Evolutionary conservation across 37 sponge, comb jelly and placozoan species (phyloP).

Genomic region (Eunapius fragilis): DNA sequence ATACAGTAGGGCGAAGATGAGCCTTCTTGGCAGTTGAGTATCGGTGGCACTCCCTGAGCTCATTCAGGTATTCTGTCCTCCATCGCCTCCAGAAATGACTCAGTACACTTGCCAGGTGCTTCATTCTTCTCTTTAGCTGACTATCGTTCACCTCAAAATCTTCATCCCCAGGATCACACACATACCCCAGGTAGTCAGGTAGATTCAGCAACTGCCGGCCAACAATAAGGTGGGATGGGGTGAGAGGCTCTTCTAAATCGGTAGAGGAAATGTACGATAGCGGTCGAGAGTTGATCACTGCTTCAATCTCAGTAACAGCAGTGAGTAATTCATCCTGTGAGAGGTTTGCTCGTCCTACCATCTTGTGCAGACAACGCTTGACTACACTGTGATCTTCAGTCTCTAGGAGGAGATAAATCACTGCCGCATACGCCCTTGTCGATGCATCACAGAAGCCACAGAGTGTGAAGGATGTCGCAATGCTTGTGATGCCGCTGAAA

Average conservation of each 20-base stretch:
- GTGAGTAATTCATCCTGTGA: slow-evolving; percentile 1
- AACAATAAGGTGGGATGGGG: neutral
- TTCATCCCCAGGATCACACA: slow-evolving; percentile 8
- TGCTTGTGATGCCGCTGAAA: neutral
- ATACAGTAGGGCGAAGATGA: neutral
- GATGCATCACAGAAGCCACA: slow-evolving; percentile 46
- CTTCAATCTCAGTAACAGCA: neutral
- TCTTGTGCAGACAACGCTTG: slow-evolving; percentile 27
- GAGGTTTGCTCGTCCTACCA: slow-evolving; percentile 11
- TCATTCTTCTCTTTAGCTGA: slow-evolving; percentile 1
- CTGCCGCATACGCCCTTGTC: slow-evolving; percentile 17
- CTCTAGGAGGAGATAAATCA: slow-evolving; percentile 4
- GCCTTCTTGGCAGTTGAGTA: neutral
- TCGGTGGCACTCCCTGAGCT: too few relatives aligned
- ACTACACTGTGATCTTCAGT: neutral
- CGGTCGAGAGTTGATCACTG: slow-evolving; percentile 6
- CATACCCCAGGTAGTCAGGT: slow-evolving; percentile 4
- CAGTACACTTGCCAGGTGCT: neutral
- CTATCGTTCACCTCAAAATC: neutral
- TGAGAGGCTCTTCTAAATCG: slow-evolving; percentile 7
- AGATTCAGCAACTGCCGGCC: slow-evolving; percentile 2
- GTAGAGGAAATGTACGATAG: slow-evolving; percentile 9
- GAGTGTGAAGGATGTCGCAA: neutral
- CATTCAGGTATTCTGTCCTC: neutral
- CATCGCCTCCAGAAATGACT: slow-evolving; percentile 9